Conservation (phyloP, 2,797 vertebrate genomes). For the Furcifer pardalis region DNA sequence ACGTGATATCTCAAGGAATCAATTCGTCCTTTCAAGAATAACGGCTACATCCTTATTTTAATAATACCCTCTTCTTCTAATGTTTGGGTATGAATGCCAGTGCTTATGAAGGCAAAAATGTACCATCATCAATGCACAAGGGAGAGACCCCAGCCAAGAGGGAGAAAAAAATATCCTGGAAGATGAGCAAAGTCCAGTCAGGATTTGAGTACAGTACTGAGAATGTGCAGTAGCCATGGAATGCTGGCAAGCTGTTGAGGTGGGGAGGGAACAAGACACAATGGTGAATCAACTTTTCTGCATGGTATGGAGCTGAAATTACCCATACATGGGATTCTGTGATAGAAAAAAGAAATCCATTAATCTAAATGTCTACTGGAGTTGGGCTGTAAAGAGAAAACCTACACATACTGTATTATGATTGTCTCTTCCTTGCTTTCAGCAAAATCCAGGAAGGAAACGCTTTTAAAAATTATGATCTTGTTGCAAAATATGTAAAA, state of each 20-base stretch:
- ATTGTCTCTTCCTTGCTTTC: conserved; percentile 28
- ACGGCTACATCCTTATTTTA: too few relatives aligned
- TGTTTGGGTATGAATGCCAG: not conserved
- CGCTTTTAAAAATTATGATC: conserved; percentile 9
- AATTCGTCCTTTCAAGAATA: too few relatives aligned
- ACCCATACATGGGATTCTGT: not conserved
- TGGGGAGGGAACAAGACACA: too few relatives aligned
- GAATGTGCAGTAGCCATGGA: not conserved
- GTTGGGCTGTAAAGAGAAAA: conserved; percentile 1
- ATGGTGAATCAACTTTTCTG: not conserved
- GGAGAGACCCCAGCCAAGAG: not conserved
- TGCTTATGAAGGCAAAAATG: not conserved
- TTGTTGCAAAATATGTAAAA: conserved; percentile 26
- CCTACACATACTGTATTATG: conserved; percentile 23
- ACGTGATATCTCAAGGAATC: too few relatives aligned
- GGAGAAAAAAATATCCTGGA: not conserved
- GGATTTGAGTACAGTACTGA: too few relatives aligned
- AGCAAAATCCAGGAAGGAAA: conserved; percentile 62
- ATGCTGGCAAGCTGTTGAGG: not conserved
- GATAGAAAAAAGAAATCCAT: not conserved
- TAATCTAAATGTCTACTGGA: not conserved
- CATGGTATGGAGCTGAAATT: not conserved
- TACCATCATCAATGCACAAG: not conserved
- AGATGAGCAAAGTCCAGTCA: not conserved
- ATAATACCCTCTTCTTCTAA: not conserved